Base-by-base conservation (phyloP, 1,140 invertebrate species). In the Patella vulgata region DNA sequence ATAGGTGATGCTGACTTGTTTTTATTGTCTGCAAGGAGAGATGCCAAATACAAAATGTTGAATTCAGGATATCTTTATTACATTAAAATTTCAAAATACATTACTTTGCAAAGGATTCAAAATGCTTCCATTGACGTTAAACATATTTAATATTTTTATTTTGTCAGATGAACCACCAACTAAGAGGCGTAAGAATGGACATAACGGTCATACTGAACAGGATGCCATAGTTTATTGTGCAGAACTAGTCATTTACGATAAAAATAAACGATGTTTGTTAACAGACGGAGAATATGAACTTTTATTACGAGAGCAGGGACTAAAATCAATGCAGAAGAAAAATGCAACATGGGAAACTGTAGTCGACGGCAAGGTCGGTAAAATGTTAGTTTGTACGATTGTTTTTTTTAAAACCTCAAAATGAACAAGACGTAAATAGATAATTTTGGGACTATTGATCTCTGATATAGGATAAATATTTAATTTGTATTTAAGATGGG, bases 261-360 rank as follows among this genome's bases (percentile, higher is more conserved):
- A 94, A 80, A 90, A 94, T 67, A 93, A 91, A 77, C 88, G 91
- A 8, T 96, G 93, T 79, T 86, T 92, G 28, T 85, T 97, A 5
- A 91, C 89, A 0, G 93, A 95, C 74, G 94, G 94, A 1, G 92
- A 96, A 80, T 97, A 97, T 84, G 93, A 96, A 79, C 84, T 96
- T 43, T 89, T 91, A 50, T 79, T 96, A 58, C 90, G 93, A 71
- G 91, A 93, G 77, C 55, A 70, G 5, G 58, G 58, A n/a, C 31
- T 62, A 17, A 64, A 68, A 40, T 43, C 42, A 17, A 63, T 61
- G 23, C 70, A 65, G 43, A 75, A 67, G 36, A 66, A 60, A 64
- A 73, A 70, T 40, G 57, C 57, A 74, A 90, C 89, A 59, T 96
- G 94, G 93, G 93, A 95, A 81, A 90, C 90, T 28, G 89, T 94